Evolutionary conservation across 2,113 vertebrate genomes (phyloP).

Genomic region (Erpornis zantholeuca): DNA sequence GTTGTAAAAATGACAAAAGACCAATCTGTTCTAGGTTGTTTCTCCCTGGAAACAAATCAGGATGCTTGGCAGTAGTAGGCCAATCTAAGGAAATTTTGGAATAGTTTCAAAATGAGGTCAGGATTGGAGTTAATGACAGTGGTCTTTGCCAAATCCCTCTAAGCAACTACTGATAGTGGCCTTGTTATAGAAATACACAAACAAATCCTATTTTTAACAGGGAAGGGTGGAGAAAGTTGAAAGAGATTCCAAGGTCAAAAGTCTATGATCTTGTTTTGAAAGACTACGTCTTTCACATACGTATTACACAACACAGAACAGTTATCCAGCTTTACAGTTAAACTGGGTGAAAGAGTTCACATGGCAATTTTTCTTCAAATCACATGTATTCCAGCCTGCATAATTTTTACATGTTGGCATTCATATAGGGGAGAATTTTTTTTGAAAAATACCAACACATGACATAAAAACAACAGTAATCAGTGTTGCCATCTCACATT

Average conservation of each 20-base stretch:
- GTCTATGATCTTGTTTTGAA: neutral
- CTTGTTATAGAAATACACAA: constrained; percentile 7
- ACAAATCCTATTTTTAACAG: constrained; percentile 33
- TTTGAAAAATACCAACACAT: neutral
- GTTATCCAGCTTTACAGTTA: neutral
- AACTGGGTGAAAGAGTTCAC: neutral
- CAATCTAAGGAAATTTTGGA: constrained; percentile 14
- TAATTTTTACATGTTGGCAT: neutral
- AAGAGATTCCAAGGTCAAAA: constrained; percentile 10
- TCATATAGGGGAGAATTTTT: neutral
- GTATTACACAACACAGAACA: neutral
- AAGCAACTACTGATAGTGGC: constrained; percentile 6
- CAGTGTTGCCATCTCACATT: neutral
- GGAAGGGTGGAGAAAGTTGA: constrained; percentile 5
- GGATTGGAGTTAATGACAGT: constrained; percentile 13
- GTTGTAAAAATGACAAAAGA: neutral
- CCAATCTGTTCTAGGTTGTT: neutral
- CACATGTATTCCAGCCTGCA: neutral
- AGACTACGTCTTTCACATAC: neutral
- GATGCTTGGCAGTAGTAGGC: neutral
- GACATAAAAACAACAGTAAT: neutral
- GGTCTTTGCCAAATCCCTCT: constrained; percentile 32
- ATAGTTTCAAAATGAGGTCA: constrained; percentile 32
- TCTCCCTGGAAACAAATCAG: neutral
- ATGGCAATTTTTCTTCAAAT: neutral